Conservation (phyloP, 2,888 invertebrate species). For the Leptogaster cylindrica region DNA sequence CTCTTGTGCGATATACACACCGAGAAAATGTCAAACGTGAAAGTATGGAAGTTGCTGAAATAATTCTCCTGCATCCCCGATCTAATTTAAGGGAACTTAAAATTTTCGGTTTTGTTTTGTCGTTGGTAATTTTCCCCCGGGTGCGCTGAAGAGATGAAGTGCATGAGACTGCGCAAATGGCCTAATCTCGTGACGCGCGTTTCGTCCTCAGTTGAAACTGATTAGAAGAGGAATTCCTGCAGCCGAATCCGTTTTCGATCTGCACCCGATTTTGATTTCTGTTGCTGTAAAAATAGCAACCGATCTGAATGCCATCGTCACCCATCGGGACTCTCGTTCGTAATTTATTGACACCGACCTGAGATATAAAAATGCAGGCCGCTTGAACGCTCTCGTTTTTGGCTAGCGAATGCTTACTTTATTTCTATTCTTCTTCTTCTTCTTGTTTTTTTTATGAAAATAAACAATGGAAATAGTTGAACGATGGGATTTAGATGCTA, state of each 20-base stretch:
- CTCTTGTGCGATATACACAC: conserved; percentile 12
- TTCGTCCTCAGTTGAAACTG: background rate
- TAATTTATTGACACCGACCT: conserved; percentile 45
- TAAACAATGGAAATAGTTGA: conserved; percentile 39
- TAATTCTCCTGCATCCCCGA: conserved; percentile 2
- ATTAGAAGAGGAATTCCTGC: conserved; percentile 34
- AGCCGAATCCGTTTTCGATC: background rate
- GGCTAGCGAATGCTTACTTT: conserved; percentile 22
- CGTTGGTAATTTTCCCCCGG: background rate
- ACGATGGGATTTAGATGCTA: conserved; percentile 29
- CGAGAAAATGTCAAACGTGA: background rate
- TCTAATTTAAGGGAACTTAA: conserved; percentile 23
- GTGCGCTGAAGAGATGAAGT: conserved; percentile 6
- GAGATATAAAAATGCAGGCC: conserved; percentile 37
- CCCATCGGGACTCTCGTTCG: conserved; percentile 9
- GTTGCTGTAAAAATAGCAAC: conserved; percentile 35
- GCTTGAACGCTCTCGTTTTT: conserved; percentile 21
- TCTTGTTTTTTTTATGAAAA: conserved; percentile 27
- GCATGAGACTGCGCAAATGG: conserved; percentile 17
- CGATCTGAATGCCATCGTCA: conserved; percentile 36
- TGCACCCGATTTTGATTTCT: conserved; percentile 29
- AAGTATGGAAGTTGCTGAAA: background rate
- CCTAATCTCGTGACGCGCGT: background rate
- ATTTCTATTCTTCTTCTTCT: too few relatives aligned
- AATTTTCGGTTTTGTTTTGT: background rate